Percentiles rank a stretch among this genome's conserved stretches.
Evolutionary conservation across 2,797 vertebrate species (phyloP).

Genomic region (Sparidentex hasta): DNA sequence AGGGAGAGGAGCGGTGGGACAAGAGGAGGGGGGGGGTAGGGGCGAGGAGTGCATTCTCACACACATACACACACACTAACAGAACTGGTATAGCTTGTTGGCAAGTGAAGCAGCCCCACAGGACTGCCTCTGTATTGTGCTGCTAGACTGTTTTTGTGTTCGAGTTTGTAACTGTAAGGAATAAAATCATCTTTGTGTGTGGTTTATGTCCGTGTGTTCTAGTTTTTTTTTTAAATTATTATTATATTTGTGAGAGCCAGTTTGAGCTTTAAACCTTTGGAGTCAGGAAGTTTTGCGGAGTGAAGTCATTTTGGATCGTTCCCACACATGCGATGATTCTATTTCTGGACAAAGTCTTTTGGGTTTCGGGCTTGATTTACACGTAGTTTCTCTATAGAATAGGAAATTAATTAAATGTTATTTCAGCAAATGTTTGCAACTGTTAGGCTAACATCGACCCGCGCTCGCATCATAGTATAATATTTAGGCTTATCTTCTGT

Average conservation of each 20-base stretch:
- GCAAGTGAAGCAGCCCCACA: slow-evolving; percentile 39
- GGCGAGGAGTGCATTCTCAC: slow-evolving; percentile 33
- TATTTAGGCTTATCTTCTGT: background rate
- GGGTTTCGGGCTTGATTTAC: slow-evolving; percentile 3
- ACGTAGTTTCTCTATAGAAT: slow-evolving; percentile 23
- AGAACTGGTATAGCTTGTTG: slow-evolving; percentile 63
- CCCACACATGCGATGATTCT: slow-evolving; percentile 12
- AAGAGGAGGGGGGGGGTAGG: slow-evolving; percentile 24
- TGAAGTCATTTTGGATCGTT: slow-evolving; percentile 46
- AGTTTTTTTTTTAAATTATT: slow-evolving; percentile 21
- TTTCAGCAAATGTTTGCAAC: background rate
- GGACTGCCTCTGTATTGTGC: slow-evolving; percentile 45
- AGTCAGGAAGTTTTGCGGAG: slow-evolving; percentile 32
- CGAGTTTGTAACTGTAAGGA: slow-evolving; percentile 30
- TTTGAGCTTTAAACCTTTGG: slow-evolving; percentile 36
- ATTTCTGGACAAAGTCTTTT: slow-evolving; percentile 23
- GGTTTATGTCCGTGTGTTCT: slow-evolving; percentile 41
- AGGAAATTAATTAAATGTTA: slow-evolving; percentile 14
- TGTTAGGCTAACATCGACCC: background rate
- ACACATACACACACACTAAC: slow-evolving; percentile 16
- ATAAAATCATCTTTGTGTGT: slow-evolving; percentile 38
- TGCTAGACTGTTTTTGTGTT: slow-evolving; percentile 28
- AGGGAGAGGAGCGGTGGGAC: slow-evolving; percentile 51
- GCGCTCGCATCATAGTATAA: slow-evolving; percentile 19
- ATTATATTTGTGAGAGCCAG: slow-evolving; percentile 20